phyloP scores from a whole-genome alignment of 2,888 invertebrate species.

The Dilophus febrilis region DNA sequence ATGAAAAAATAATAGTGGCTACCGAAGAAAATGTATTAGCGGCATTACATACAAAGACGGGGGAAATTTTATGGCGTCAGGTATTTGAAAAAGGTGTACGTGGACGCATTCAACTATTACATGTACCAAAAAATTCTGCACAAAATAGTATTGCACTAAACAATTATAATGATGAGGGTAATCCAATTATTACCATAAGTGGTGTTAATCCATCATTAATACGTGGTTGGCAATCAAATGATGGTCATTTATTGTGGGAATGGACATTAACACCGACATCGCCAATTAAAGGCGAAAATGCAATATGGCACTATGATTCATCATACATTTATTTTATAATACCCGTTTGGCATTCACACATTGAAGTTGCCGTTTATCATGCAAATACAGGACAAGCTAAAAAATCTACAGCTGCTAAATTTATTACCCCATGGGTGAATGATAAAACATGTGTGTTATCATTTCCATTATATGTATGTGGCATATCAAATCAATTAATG shows the following conservation, averaged over 20 bases:
- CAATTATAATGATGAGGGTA: constrained; percentile 26
- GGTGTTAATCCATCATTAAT: constrained; percentile 56
- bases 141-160: constrained; percentile 11
- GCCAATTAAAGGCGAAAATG: constrained; percentile 27
- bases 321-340: constrained; percentile 42
- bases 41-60: constrained; percentile 61
- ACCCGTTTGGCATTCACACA: constrained; percentile 40
- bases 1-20: constrained; percentile 60
- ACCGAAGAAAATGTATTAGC: constrained; percentile 80
- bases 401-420: constrained; percentile 35
- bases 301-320: constrained; percentile 41
- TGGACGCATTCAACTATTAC: constrained; percentile 48
- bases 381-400: constrained; percentile 39
- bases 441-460: constrained; percentile 44
- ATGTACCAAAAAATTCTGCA: constrained; percentile 27
- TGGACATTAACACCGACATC: constrained; percentile 41
- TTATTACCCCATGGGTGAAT: constrained; percentile 45
- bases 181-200: constrained; percentile 55
- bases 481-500: constrained; percentile 39
- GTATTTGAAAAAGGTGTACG: constrained; percentile 48
- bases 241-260: constrained; percentile 55
- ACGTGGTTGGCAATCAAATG: constrained; percentile 60
- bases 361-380: constrained; percentile 47
- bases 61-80: constrained; percentile 55
- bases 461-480: constrained; percentile 46